A percentile compares a stretch with the other conserved stretches of the same genome.
phyloP scores from a whole-genome alignment of 2,888 invertebrate species.

The Apotomis betuletana region DNA sequence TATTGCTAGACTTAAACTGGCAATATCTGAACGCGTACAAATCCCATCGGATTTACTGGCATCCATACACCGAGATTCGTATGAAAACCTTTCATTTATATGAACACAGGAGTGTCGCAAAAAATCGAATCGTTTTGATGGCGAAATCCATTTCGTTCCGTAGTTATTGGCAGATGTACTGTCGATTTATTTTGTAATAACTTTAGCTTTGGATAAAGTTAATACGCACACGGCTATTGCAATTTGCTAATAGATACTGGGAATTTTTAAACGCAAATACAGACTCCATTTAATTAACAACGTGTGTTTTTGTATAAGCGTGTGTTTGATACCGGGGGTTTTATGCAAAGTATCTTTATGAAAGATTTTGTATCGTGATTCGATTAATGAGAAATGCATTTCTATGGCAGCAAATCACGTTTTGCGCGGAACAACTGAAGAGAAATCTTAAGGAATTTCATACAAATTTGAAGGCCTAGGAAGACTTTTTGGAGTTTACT shows the following conservation, averaged over 20 bases:
- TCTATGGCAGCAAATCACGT: background rate
- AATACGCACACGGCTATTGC: constrained; percentile 8
- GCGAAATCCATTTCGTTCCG: constrained; percentile 11
- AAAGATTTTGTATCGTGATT: background rate
- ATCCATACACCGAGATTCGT: constrained; percentile 2
- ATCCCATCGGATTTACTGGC: constrained; percentile 13
- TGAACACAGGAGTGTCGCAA: constrained; percentile 14
- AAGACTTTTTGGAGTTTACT: too few relatives aligned
- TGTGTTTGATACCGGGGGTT: background rate
- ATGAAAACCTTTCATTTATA: constrained; percentile 21
- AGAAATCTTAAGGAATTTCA: too few relatives aligned
- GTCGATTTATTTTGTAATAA: constrained; percentile 20
- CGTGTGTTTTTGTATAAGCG: background rate
- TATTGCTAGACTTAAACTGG: constrained; percentile 4
- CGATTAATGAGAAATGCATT: background rate
- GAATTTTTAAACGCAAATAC: background rate
- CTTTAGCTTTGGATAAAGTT: constrained; percentile 6
- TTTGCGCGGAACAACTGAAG: too few relatives aligned
- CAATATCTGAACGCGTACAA: constrained; percentile 6
- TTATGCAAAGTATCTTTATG: background rate
- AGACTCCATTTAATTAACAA: background rate
- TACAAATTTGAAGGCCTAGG: too few relatives aligned
- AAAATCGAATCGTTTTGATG: constrained; percentile 13
- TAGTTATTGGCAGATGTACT: background rate
- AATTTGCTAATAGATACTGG: constrained; percentile 14